These are phyloP conservation scores for Trissolcus basalis DNA, from an alignment of 1,140 invertebrate species.

Conservation along the genomic window DNA sequence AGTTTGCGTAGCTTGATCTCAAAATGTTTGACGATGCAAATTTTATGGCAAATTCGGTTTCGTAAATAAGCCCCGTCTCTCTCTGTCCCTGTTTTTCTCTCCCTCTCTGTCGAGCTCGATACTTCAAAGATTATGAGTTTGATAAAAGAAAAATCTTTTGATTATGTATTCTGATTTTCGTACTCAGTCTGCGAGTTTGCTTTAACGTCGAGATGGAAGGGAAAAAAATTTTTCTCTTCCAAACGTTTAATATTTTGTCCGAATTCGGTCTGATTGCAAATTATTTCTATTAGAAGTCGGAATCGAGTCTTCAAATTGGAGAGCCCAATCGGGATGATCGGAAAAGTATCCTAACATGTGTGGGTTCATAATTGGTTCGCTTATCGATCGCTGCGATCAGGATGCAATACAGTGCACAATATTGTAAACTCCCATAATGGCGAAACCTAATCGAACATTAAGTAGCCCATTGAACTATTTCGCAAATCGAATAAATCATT, in stretches of 20 bases:
- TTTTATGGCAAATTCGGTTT: conserved; percentile 23
- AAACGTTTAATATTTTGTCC: too few relatives aligned
- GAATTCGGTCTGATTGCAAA: too few relatives aligned
- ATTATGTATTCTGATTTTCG: background rate
- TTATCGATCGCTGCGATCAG: conserved; percentile 15
- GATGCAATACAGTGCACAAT: conserved; percentile 9
- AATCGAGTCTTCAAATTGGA: too few relatives aligned
- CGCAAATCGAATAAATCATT: conserved; percentile 30
- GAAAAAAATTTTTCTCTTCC: too few relatives aligned
- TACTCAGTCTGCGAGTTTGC: background rate
- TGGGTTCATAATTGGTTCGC: conserved; percentile 9
- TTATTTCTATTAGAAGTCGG: too few relatives aligned
- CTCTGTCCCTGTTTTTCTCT: too few relatives aligned
- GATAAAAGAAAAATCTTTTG: background rate
- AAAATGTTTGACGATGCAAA: conserved; percentile 26
- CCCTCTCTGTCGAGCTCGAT: background rate
- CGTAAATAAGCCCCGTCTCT: conserved; percentile 18
- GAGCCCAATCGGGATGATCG: too few relatives aligned
- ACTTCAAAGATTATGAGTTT: background rate
- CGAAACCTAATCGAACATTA: conserved; percentile 17
- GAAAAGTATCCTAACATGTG: too few relatives aligned
- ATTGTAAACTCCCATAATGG: conserved; percentile 23
- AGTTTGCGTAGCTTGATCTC: conserved; percentile 2
- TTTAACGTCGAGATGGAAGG: too few relatives aligned
- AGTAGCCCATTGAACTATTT: conserved; percentile 14